Evolutionary conservation across 2,113 vertebrate genomes (phyloP), one percentile per base, ranked within the genome.

Genomic region (Scopus umbretta): DNA sequence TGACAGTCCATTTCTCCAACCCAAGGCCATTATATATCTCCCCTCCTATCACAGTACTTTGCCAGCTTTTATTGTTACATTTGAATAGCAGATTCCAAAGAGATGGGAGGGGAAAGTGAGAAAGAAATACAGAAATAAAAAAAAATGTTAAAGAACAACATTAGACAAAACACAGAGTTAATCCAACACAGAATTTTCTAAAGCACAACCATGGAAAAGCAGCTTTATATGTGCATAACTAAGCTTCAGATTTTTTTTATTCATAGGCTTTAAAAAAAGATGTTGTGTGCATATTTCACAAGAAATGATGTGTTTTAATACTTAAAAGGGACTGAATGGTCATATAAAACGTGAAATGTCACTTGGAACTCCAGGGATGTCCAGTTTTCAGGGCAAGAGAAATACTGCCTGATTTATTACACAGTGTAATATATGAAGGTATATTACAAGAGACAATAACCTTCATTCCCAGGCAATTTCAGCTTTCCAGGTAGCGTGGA

Each of bases 361-460:
- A 98, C 88, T 91, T 80, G 92, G 81, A 97, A 97, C 95, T 97
- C 97, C 81, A 84, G 95, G 92, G 95, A 94, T 93, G 85, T 80
- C 97, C 96, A 94, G 50, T 50, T 97, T 97, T 96, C 90, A 95
- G 84, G 88, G 80, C 42, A 20, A 89, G 47, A 96, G 95, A 96
- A 97, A 97, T 97, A 97, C 22, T 89, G 55, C 91, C 91, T 86
- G 96, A 96, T 98, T 98, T 98, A 98, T 97, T 87, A 95, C 73
- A 86, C 40, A 53, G 56, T 71, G 42, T 95, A 96, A 97, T 90
- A 86, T 86, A 87, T 8, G 81, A 95, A 96, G 85, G 94, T 96
- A 95, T 94, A 97, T 96, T 93, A 93, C 91, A 91, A 94, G 97
- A 98, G 97, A 97, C 97, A 96, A 94, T 95, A 97, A 96, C 94